Percentiles rank a stretch among this genome's conserved stretches.
phyloP scores from a whole-genome alignment of 1,140 invertebrate genomes.

The Diachasmimorpha longicaudata region DNA sequence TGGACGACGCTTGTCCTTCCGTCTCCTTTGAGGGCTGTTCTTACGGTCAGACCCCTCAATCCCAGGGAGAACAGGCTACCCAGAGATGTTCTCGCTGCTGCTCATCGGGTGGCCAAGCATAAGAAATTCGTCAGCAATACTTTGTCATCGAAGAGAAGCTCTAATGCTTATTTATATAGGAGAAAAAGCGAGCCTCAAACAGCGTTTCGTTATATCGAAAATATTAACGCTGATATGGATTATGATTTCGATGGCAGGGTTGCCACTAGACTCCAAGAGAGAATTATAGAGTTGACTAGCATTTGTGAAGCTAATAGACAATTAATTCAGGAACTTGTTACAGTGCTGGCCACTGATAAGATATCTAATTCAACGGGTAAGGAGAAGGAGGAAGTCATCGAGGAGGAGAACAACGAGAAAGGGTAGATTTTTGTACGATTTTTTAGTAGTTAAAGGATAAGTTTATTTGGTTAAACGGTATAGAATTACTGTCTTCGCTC shows the following conservation, averaged over 20 bases:
- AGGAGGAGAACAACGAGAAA: not conserved
- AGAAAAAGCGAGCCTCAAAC: constrained; percentile 29
- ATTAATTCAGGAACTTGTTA: constrained; percentile 45
- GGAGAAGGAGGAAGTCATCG: not conserved
- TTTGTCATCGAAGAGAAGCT: constrained; percentile 34
- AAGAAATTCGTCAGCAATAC: constrained; percentile 56
- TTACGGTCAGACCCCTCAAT: constrained; percentile 81
- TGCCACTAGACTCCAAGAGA: constrained; percentile 32
- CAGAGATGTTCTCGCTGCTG: constrained; percentile 74
- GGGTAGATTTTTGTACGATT: not conserved
- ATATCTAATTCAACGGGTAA: constrained; percentile 11
- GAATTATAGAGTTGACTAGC: constrained; percentile 43
- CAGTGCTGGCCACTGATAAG: constrained; percentile 32
- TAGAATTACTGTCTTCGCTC: not conserved
- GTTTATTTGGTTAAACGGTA: not conserved
- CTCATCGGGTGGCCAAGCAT: constrained; percentile 76
- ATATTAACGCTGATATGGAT: constrained; percentile 31
- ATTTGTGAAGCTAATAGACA: constrained; percentile 49
- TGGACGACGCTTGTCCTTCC: constrained; percentile 78
- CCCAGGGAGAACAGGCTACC: constrained; percentile 80
- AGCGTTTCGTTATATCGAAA: not conserved
- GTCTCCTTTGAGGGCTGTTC: constrained; percentile 75
- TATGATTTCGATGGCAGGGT: constrained; percentile 9
- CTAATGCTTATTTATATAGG: constrained; percentile 29
- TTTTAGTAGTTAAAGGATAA: not conserved